A percentile compares a stretch with the other conserved stretches of the same genome.
phyloP scores from a whole-genome alignment of 2,888 invertebrate genomes.

The Dinocampus coccinellae region DNA sequence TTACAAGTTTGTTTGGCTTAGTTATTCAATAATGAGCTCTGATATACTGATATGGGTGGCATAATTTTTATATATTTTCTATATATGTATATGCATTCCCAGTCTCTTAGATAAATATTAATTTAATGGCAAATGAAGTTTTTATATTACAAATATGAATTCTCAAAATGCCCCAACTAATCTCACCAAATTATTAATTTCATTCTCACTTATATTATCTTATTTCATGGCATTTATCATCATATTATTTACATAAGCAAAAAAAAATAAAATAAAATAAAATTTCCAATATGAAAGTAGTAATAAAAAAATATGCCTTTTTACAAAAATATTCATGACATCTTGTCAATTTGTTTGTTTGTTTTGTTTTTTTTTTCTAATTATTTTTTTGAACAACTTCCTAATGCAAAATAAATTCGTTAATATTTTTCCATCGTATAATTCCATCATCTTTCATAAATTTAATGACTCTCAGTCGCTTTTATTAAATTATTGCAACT shows the following conservation, averaged over 20 bases:
- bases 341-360: not conserved
- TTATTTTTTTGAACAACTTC: not conserved
- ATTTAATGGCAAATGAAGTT: not conserved
- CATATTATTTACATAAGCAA: conserved; percentile 29
- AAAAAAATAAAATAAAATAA: conserved; percentile 53
- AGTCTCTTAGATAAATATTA: not conserved
- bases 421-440: conserved; percentile 11
- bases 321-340: not conserved
- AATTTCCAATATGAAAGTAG: conserved; percentile 42
- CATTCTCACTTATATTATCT: conserved; percentile 15
- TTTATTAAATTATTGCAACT: not conserved
- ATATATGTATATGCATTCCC: not conserved
- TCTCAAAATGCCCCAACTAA: conserved; percentile 17
- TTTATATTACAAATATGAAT: conserved; percentile 6
- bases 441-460: conserved; percentile 17
- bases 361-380: no score
- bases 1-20: conserved; percentile 37
- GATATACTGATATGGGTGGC: not conserved
- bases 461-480: conserved; percentile 27
- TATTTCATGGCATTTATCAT: not conserved
- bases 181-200: conserved; percentile 7
- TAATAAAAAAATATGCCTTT: not conserved
- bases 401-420: not conserved
- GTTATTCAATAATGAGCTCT: conserved; percentile 8
- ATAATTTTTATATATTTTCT: not conserved